Evolutionary conservation across 2,113 vertebrate species (phyloP).

Genomic region (Glaucomys volans): DNA sequence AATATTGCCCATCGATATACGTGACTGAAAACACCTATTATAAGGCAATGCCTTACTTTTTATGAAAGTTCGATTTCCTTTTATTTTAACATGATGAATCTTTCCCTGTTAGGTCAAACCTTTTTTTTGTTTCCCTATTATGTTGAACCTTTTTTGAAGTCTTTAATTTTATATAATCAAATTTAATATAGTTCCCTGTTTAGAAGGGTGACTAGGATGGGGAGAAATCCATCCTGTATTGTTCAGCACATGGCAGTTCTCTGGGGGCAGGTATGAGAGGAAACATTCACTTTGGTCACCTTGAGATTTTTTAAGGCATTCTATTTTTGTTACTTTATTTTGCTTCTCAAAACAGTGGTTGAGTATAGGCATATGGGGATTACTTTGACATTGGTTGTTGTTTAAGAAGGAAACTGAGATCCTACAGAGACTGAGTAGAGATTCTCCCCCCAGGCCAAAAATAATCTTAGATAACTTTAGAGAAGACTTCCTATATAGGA

Average conservation of each 20-base stretch:
- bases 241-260: neutral
- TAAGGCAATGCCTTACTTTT: neutral
- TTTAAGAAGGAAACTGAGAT: neutral
- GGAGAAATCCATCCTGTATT: neutral
- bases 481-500: constrained; percentile 12
- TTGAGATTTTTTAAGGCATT: constrained; percentile 8
- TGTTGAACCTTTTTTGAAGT: neutral
- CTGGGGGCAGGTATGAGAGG: neutral
- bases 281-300: neutral
- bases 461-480: neutral
- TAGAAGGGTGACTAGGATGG: neutral
- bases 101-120: neutral
- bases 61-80: neutral
- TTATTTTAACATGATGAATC: neutral
- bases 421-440: neutral
- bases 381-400: neutral
- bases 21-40: neutral
- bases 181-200: neutral
- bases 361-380: neutral
- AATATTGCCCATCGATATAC: neutral
- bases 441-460: neutral
- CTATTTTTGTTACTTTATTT: neutral
- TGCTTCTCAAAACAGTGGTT: neutral
- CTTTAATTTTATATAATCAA: constrained; percentile 31
- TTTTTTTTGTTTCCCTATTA: too few relatives aligned